Evolutionary conservation across 1,140 invertebrate genomes (phyloP), one percentile per base, ranked within the genome.

Genomic region (Drusus annulatus): DNA sequence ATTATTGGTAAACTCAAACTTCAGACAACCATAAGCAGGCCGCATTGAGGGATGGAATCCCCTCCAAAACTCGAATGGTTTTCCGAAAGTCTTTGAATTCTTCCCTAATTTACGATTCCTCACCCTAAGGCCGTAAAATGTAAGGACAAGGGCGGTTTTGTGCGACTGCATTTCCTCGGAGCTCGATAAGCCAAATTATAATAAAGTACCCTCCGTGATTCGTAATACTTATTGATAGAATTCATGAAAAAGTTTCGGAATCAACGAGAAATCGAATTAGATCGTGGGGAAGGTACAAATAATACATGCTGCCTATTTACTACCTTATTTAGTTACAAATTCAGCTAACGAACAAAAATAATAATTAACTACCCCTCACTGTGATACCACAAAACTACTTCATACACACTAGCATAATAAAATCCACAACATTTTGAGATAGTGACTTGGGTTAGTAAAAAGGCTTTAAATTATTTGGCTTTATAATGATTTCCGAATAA

Each of bases 11-110:
- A 45, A 45, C 36, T 45, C 36, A 77, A 81, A 81, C 80, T 81
- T 81, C 76, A 81, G 73, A 81, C 76, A 81, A 81, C 80, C 80
- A 71, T 75, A 78, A 78, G 75, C 80, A 81, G 58, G 62, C 80
- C 76, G 51, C 51, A 71, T 25, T 17, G 16, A 21, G 13, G 17
- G 71, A 36, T 25, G 16, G 31, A 28, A 76, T n/a, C 51, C 15
- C 58, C 15, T 62, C 15, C 74, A n/a, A 19, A 76, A 62, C 54
- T 60, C 31, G 21, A 50, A 74, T 50, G 25, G 6, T 65, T 28
- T 45, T 7, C 21, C 21, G 3, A 25, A 31, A 65, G 25, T 13
- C 62, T 28, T 19, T 2, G 56, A 60, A 60, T 60, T 60, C 56
- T 60, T 60, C 56, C 23, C 17, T 23, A 60, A 56, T 56, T 56